phyloP scores from a whole-genome alignment of 2,113 vertebrate genomes.

The Dipodomys stephensi region DNA sequence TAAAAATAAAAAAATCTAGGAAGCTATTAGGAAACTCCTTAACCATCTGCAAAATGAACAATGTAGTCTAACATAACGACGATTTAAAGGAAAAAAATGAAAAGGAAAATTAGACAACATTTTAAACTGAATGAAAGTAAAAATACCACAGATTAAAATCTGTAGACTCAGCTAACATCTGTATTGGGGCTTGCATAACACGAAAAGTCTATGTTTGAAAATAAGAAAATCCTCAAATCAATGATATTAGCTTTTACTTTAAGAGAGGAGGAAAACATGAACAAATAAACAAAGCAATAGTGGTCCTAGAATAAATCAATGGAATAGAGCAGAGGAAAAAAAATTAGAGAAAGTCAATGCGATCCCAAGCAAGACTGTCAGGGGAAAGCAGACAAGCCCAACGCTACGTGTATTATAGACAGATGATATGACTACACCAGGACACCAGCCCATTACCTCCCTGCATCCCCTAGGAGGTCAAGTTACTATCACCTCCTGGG shows the following conservation, averaged over 20 bases:
- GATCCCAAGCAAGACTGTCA: not conserved
- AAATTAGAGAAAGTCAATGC: not conserved
- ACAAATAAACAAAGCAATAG: not conserved
- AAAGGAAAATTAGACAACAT: not conserved
- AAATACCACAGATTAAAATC: not conserved
- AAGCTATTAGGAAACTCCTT: not conserved
- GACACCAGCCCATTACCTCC: too few species aligned
- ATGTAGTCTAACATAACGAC: not conserved
- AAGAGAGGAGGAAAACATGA: not conserved
- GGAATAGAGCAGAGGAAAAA: not conserved
- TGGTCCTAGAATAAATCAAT: not conserved
- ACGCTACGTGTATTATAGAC: too few species aligned
- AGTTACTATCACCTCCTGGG: not conserved
- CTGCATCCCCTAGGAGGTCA: not conserved
- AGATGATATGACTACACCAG: too few species aligned
- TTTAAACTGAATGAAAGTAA: slow-evolving; percentile 5
- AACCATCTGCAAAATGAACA: not conserved
- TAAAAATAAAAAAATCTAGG: not conserved
- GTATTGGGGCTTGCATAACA: not conserved
- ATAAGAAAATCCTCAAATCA: not conserved
- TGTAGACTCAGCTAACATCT: not conserved
- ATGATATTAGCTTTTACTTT: not conserved
- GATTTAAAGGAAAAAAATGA: not conserved
- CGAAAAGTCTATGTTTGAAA: not conserved
- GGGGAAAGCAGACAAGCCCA: not conserved